Evolutionary conservation across 2,888 invertebrate genomes (phyloP).

Genomic region (Abscondita cerata): DNA sequence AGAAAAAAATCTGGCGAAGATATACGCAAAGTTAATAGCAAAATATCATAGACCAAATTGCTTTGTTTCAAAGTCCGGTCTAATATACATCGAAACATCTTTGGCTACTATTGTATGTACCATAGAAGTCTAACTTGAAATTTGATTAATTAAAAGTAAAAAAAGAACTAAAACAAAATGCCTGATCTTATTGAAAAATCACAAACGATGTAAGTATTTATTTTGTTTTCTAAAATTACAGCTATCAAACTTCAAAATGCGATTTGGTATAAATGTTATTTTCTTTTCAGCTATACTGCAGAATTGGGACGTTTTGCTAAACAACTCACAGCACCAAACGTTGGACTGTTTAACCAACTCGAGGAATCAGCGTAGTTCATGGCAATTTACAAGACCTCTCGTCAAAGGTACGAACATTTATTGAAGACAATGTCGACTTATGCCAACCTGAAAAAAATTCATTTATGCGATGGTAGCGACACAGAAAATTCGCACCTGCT

Average conservation of each 20-base stretch:
- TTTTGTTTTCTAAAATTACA: conserved; percentile 12
- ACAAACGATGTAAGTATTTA: conserved; percentile 48
- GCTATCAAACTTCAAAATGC: background rate
- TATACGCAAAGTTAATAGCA: conserved; percentile 58
- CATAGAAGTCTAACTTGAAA: conserved; percentile 58
- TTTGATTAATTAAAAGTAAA: conserved; percentile 13
- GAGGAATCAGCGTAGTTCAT: conserved; percentile 61
- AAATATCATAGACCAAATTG: conserved; percentile 64
- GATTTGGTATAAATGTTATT: no score
- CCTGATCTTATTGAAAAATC: conserved; percentile 49
- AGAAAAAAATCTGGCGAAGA: conserved; percentile 53
- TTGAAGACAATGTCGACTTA: conserved; percentile 81
- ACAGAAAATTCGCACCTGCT: conserved; percentile 79
- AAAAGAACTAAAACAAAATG: conserved; percentile 34
- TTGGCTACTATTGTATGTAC: conserved; percentile 58
- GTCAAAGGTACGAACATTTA: conserved; percentile 67
- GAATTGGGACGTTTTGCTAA: conserved; percentile 53
- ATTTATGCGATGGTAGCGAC: conserved; percentile 93
- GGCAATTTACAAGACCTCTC: conserved; percentile 60
- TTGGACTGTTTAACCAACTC: conserved; percentile 59
- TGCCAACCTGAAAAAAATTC: conserved; percentile 89
- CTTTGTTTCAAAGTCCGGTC: conserved; percentile 59
- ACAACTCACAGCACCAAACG: conserved; percentile 50
- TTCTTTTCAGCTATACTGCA: conserved; percentile 50
- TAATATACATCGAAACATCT: conserved; percentile 54